Conservation (phyloP, 2,113 vertebrate genomes). For the Irena cyanogastra region DNA sequence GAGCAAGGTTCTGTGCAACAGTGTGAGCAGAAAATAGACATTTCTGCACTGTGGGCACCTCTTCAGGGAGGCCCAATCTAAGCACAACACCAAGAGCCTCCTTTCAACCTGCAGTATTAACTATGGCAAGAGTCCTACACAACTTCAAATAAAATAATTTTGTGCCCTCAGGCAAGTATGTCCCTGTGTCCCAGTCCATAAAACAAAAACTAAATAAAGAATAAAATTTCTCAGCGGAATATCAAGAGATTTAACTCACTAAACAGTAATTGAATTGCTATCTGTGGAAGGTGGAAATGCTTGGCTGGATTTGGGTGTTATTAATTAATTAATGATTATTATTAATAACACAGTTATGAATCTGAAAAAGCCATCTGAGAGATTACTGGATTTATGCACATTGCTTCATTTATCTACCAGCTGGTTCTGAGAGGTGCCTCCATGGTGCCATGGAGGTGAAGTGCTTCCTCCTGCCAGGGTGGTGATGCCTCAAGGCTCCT, state of each 20-base stretch:
- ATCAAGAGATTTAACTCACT: background rate
- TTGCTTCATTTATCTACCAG: background rate
- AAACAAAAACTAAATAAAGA: background rate
- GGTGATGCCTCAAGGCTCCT: fast-evolving
- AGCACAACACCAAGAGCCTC: background rate
- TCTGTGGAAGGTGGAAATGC: background rate
- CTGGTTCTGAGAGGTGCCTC: background rate
- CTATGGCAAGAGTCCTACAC: background rate
- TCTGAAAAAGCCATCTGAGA: background rate
- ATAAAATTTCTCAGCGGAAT: background rate
- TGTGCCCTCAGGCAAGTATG: background rate
- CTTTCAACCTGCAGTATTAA: background rate
- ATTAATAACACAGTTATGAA: background rate
- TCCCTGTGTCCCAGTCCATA: background rate
- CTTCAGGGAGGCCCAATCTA: background rate
- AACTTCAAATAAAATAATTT: background rate
- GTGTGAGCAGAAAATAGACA: background rate
- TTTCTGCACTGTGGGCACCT: background rate
- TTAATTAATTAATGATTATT: background rate
- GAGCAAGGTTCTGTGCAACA: background rate
- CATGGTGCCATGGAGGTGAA: background rate
- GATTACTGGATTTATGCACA: background rate
- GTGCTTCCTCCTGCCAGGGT: background rate
- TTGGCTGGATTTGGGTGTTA: background rate
- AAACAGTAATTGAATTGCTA: background rate